Base-by-base conservation (phyloP, 2,113 vertebrate genomes). In the Dipodomys merriami region DNA sequence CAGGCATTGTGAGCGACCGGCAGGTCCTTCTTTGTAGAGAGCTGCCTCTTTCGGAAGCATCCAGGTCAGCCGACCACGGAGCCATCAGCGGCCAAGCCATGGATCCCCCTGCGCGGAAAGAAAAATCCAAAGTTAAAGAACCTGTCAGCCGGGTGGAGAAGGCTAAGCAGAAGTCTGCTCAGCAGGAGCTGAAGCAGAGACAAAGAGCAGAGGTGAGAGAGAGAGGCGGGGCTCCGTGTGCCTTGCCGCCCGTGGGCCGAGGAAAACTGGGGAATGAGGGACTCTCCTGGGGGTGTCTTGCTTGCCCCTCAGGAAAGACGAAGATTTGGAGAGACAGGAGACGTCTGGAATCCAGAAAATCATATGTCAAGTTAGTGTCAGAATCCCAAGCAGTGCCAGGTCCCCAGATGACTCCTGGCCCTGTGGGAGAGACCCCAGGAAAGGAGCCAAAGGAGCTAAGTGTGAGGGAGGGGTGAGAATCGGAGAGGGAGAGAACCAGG, bases 131-230 rank as follows among this genome's bases (percentile, higher is more conserved):
- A 97, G 96, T 98, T 71, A 99, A 99, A 97, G 98, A 99, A 7
- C 98, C 99, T 0, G 98, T 98, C 2, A 98, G 98, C 69, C 98
- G 99, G 94, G 98, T 98, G 81, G 99, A 99, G 98, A 93, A 99
- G 96, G 98, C 98, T 74, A 99, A 98, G 94, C 99, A 99, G 97
- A 99, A 98, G 72, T 98, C 99, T 20, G 99, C 99, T 0, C 99
- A 99, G 96, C 99, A 99, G 83, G 99, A 99, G 97, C 98, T 99
- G 89, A 99, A 99, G 96, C 99, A 99, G 92, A 97, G 99, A 83
- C 99, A 99, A 95, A 98, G 99, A 94, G 99, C 99, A 0, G 99
- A 99, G 99, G 99, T 99, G 97, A 95, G 96, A 33, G 19, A 49
- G 19, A 1, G 7, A 57, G 15, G 62, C 35, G 53, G 71, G 64